Evolutionary conservation across 2,113 vertebrate genomes (phyloP).

Genomic region (Xyrauchen texanus): DNA sequence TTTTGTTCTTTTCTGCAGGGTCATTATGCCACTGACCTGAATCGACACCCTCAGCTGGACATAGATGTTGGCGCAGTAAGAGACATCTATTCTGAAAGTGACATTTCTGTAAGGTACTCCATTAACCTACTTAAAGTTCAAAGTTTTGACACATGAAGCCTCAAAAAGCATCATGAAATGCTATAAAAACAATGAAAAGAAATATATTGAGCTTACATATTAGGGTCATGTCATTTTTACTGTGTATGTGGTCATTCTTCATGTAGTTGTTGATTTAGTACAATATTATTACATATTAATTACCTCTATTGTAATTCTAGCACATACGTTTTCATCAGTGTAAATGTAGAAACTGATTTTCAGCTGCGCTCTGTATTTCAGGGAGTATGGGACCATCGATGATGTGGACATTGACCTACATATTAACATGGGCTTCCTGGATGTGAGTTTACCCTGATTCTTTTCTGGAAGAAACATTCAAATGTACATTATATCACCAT

Average conservation of each 20-base stretch:
- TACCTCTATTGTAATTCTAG: too few relatives aligned
- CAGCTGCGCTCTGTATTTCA: conserved; percentile 61
- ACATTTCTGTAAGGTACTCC: conserved; percentile 88
- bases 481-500: background rate
- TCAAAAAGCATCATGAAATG: background rate
- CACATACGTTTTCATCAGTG: too few relatives aligned
- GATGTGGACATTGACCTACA: conserved; percentile 98
- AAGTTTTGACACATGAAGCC: background rate
- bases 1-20: conserved; percentile 71
- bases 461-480: too few relatives aligned
- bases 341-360: background rate
- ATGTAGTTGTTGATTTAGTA: too few relatives aligned
- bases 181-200: background rate
- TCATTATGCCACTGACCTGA: conserved; percentile 92
- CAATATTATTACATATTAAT: too few relatives aligned
- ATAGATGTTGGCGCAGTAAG: conserved; percentile 97
- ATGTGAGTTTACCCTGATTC: conserved; percentile 73
- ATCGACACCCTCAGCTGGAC: conserved; percentile 95
- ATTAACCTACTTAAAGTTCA: background rate
- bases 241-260: too few relatives aligned
- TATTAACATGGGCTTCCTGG: conserved; percentile 95
- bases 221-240: too few relatives aligned
- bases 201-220: background rate
- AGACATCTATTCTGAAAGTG: conserved; percentile 96
- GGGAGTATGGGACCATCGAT: conserved; percentile 97